Conservation (phyloP, 1,140 invertebrate species). For the Episyrphus balteatus region DNA sequence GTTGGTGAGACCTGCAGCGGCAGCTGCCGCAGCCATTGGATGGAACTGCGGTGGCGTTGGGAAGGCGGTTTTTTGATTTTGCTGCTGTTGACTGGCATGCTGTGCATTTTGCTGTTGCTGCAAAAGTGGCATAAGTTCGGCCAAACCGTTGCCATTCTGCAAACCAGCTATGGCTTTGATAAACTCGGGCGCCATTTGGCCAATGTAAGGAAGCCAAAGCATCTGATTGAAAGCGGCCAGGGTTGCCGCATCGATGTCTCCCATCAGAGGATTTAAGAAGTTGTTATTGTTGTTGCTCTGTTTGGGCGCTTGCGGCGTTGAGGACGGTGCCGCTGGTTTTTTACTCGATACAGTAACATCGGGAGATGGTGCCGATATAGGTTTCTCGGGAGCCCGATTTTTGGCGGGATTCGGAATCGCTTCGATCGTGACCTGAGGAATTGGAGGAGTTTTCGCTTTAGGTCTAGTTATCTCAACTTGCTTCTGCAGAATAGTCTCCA, state of each 20-base stretch:
- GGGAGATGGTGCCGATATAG: conserved; percentile 1
- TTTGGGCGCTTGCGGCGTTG: conserved; percentile 3
- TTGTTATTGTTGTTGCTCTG: conserved; percentile 9
- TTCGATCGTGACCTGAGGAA: conserved; percentile 9
- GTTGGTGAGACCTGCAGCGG: conserved; percentile 14
- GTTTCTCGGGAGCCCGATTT: neutral
- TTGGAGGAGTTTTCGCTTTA: conserved; percentile 12
- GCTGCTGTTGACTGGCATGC: conserved; percentile 4
- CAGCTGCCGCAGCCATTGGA: conserved; percentile 23
- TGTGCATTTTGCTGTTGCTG: conserved; percentile 5
- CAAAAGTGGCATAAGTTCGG: neutral
- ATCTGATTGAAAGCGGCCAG: conserved; percentile 55
- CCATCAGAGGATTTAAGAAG: conserved; percentile 40
- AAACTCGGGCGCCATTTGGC: conserved; percentile 46
- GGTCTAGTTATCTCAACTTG: conserved; percentile 32
- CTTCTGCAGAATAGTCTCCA: conserved; percentile 58
- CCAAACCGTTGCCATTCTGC: conserved; percentile 16
- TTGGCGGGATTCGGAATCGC: neutral
- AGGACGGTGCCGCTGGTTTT: neutral
- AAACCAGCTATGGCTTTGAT: conserved; percentile 37
- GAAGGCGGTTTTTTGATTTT: neutral
- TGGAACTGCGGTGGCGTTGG: conserved; percentile 25
- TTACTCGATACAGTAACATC: neutral
- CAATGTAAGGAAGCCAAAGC: conserved; percentile 57
- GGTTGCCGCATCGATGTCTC: conserved; percentile 53